These are phyloP conservation scores for Thryonomys swinderianus DNA, from an alignment of 2,113 vertebrate species.

Conservation along the genomic window DNA sequence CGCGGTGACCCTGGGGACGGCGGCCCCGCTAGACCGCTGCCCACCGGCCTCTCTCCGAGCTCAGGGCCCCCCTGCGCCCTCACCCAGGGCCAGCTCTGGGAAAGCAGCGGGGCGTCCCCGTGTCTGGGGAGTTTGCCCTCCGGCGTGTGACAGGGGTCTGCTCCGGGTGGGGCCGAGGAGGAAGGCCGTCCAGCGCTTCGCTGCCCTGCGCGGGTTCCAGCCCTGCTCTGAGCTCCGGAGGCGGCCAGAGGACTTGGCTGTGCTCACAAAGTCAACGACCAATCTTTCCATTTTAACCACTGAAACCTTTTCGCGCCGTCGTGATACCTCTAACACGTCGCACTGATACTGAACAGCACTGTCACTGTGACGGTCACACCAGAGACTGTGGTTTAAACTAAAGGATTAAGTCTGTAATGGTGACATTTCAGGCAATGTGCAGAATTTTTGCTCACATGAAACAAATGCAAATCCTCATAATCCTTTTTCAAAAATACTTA, in stretches of 20 bases:
- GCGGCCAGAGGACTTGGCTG: background rate
- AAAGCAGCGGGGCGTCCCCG: background rate
- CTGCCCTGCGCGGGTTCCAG: background rate
- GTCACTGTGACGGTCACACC: background rate
- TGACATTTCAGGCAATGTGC: background rate
- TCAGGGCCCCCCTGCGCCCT: too few species aligned
- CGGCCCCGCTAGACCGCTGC: too few species aligned
- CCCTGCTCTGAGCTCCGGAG: too few species aligned
- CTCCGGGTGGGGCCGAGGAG: background rate
- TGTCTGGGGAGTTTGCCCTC: background rate
- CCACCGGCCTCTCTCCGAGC: fast-evolving
- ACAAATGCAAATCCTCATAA: slow-evolving; percentile 60
- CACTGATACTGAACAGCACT: background rate
- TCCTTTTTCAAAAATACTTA: slow-evolving; percentile 55
- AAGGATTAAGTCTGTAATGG: slow-evolving; percentile 8
- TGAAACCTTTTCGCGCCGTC: fast-evolving
- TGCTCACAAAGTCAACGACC: background rate
- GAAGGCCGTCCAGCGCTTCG: background rate
- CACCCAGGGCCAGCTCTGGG: background rate
- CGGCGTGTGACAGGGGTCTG: fast-evolving
- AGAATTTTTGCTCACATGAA: slow-evolving; percentile 22
- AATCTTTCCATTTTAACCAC: background rate
- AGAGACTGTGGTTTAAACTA: background rate
- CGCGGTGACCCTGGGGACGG: fast-evolving
- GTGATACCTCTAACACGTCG: background rate